Evolutionary conservation across 2,797 vertebrate species (phyloP), one percentile per base, ranked within the genome.

Genomic region (Etheostoma perlongum): DNA sequence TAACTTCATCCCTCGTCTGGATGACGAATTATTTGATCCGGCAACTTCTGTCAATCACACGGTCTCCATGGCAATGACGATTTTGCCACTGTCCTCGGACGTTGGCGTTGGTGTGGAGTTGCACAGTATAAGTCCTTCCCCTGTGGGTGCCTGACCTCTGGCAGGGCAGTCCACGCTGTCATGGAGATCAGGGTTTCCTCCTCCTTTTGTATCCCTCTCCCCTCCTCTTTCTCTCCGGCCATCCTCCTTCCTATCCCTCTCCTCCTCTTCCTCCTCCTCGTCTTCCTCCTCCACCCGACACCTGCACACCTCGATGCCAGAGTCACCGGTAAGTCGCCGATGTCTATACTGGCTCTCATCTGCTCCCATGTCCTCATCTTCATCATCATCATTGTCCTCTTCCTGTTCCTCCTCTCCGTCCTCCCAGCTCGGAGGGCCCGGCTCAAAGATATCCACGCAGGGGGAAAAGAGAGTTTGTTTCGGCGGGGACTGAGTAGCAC

Each of bases 231-330:
- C 67, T 48, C 52, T 51, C 13, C 69, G 21, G n/a, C 53, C 79
- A 9, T 52, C 67, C 10, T 90, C 86, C 8, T 72, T 76, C 9
- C 85, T 85, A 12, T 90, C 90, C 0, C 64, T 87, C 3, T 83
- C 90, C 2, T 92, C 92, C 0, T 48, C 48, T 3, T 65, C 90
- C 0, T 93, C 91, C 0, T 95, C 95, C 0, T 94, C 94, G 0
- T 90, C 95, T 1, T 94, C 95, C 0, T 95, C 95, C 46, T 95
- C 93, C 6, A 96, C 93, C 7, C 85, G 93, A 74, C 96, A 96
- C 19, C 96, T 91, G 66, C 96, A 97, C 69, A 97, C 96, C 89
- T 98, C 98, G 0, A 98, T 98, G 19, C 98, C 97, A 0, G 97
- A 98, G 91, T 98, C 97, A 0, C 97, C 97, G 0, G 97, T 98